A percentile compares a stretch with the other conserved stretches of the same genome.
These are phyloP conservation scores for Adelognathus sp. DNA, from an alignment of 2,888 invertebrate genomes.

Conservation along the genomic window DNA sequence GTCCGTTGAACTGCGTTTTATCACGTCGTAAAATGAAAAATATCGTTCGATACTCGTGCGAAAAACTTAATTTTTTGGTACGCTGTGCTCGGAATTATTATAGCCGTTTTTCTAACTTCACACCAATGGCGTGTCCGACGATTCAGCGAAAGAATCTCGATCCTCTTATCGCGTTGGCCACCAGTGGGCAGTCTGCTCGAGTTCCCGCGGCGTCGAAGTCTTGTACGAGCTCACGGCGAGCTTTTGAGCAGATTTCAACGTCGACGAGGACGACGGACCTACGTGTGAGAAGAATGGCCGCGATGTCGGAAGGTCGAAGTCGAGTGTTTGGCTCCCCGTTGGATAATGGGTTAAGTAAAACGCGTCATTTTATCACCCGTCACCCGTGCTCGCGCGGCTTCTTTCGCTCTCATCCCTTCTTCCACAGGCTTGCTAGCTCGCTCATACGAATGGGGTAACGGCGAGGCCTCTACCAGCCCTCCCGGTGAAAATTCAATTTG, in stretches of 20 bases:
- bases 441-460: conserved; percentile 36
- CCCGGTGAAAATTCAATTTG: conserved; percentile 70
- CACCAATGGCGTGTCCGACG: too few species aligned
- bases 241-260: conserved; percentile 10
- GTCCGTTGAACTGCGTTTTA: too few species aligned
- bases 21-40: too few species aligned
- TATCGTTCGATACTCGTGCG: too few species aligned
- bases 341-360: conserved; percentile 70
- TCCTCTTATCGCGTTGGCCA: conserved; percentile 41
- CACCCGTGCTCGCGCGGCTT: conserved; percentile 15
- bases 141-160: conserved; percentile 15
- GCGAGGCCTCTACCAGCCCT: not conserved
- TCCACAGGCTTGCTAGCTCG: not conserved
- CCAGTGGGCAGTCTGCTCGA: conserved; percentile 37
- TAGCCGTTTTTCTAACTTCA: too few species aligned
- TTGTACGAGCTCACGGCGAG: not conserved
- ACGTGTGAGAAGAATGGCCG: conserved; percentile 47
- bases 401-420: not conserved
- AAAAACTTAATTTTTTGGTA: too few species aligned
- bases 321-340: conserved; percentile 51
- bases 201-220: conserved; percentile 6
- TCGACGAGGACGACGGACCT: not conserved
- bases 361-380: conserved; percentile 68
- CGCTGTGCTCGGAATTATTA: too few species aligned
- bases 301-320: conserved; percentile 47